phyloP scores from a whole-genome alignment of 2,888 invertebrate species.

The Orthosia gothica region DNA sequence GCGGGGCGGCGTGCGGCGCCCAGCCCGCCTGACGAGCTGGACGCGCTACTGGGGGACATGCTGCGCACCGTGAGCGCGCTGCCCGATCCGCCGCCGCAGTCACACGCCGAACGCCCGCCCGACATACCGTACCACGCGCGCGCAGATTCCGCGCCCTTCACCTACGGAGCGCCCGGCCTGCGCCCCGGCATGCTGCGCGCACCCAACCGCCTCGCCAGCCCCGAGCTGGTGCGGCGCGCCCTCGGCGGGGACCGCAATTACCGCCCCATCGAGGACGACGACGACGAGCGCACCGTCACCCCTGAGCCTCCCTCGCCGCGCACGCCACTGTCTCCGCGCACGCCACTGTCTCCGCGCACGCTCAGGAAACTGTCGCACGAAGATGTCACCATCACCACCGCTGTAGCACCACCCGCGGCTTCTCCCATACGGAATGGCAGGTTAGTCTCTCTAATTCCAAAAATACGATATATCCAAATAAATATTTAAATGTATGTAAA shows the following conservation, averaged over 20 bases:
- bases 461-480: conserved; percentile 36
- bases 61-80: conserved; percentile 97
- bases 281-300: conserved; percentile 84
- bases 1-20: conserved; percentile 92
- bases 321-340: conserved; percentile 82
- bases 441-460: conserved; percentile 71
- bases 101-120: conserved; percentile 88
- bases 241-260: conserved; percentile 86
- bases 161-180: conserved; percentile 94
- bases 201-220: conserved; percentile 95
- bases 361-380: conserved; percentile 85
- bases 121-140: conserved; percentile 98
- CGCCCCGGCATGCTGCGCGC: conserved; percentile 93
- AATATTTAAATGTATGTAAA: conserved; percentile 54
- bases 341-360: conserved; percentile 83
- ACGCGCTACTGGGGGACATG: conserved; percentile 96
- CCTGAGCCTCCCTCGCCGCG: conserved; percentile 79
- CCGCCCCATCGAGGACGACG: conserved; percentile 85
- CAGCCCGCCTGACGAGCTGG: conserved; percentile 93
- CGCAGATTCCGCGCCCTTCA: conserved; percentile 97
- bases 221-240: conserved; percentile 96
- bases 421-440: conserved; percentile 85
- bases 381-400: conserved; percentile 83
- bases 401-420: conserved; percentile 69
- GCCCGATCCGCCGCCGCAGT: conserved; percentile 91